phyloP scores from a whole-genome alignment of 2,113 vertebrate species.

The Corythaixoides concolor region DNA sequence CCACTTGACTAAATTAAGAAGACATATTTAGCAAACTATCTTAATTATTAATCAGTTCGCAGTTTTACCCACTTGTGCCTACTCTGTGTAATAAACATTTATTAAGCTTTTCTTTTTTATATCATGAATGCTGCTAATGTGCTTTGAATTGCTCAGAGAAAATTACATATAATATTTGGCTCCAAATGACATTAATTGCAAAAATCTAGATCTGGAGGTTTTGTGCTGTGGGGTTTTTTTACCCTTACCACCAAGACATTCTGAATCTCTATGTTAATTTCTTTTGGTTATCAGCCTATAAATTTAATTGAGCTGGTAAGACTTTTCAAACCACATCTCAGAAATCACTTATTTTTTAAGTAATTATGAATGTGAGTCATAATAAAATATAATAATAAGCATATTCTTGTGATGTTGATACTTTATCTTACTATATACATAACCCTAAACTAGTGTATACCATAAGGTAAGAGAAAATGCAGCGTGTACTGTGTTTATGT shows the following conservation, averaged over 20 bases:
- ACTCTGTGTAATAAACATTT: slow-evolving; percentile 43
- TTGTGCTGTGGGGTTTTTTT: not conserved
- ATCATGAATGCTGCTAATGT: slow-evolving; percentile 16
- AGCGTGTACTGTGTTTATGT: not conserved
- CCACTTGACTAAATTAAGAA: slow-evolving; percentile 38
- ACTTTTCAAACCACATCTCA: not conserved
- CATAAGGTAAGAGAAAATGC: not conserved
- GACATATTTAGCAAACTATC: not conserved
- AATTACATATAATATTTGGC: not conserved
- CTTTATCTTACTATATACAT: not conserved
- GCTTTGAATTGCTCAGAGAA: slow-evolving; percentile 9
- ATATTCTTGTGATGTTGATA: not conserved
- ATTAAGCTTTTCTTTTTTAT: slow-evolving; percentile 35
- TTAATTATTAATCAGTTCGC: slow-evolving; percentile 43
- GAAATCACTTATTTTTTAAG: not conserved
- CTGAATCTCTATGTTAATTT: not conserved
- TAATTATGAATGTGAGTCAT: not conserved
- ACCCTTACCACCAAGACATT: not conserved
- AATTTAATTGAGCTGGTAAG: not conserved
- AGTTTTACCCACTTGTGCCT: slow-evolving; percentile 42
- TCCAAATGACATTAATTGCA: not conserved
- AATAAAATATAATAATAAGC: not conserved
- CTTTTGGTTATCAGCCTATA: not conserved
- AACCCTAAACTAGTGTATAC: not conserved
- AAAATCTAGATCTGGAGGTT: not conserved